Percentiles rank a stretch among this genome's conserved stretches.
phyloP scores from a whole-genome alignment of 2,113 vertebrate species.

The Malurus melanocephalus region DNA sequence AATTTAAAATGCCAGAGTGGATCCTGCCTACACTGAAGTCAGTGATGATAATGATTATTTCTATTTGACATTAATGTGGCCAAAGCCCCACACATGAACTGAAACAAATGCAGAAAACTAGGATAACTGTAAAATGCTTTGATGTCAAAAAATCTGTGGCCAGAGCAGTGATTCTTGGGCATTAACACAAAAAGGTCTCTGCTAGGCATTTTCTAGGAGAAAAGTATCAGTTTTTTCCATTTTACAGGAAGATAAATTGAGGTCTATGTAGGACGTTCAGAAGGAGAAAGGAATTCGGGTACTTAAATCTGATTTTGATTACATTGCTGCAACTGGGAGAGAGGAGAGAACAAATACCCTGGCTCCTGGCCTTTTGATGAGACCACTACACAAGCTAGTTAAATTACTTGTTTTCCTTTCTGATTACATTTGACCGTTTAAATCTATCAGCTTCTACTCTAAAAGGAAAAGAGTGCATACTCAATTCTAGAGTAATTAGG shows the following conservation, averaged over 20 bases:
- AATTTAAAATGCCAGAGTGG: neutral
- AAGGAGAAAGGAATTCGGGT: neutral
- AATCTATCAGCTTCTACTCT: conserved; percentile 39
- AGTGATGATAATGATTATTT: neutral
- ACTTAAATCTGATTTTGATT: conserved; percentile 6
- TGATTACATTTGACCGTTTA: conserved; percentile 33
- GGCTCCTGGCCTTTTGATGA: conserved; percentile 14
- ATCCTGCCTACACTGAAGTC: neutral
- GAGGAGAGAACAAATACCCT: neutral
- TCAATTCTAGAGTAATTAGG: conserved; percentile 50
- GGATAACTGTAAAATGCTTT: neutral
- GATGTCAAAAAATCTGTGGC: neutral
- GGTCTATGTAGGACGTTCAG: neutral
- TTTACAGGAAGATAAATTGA: neutral
- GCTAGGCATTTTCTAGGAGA: neutral
- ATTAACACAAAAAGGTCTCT: neutral
- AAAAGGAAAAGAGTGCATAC: conserved; percentile 37
- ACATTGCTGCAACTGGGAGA: neutral
- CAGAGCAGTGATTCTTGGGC: neutral
- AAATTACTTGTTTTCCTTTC: conserved; percentile 44
- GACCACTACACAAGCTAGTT: conserved; percentile 20
- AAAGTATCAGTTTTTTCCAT: neutral
- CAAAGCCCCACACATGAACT: neutral
- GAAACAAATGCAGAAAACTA: conserved; percentile 25
- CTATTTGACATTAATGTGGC: neutral